phyloP scores from a whole-genome alignment of 1,140 invertebrate species.

The Leptinotarsa undecemlineata region DNA sequence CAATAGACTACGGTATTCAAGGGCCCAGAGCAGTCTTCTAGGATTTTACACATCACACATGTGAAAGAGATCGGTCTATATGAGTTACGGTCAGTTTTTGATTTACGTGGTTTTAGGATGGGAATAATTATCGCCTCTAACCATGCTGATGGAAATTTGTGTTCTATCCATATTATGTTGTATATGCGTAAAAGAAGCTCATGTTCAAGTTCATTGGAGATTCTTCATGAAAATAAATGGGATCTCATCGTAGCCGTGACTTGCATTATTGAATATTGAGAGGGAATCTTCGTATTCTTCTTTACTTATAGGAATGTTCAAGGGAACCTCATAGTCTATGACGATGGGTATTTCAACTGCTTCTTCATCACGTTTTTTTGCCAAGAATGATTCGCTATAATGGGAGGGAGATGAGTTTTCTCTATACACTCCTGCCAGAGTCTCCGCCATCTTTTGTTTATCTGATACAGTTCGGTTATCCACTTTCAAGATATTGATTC shows the following conservation, averaged over 20 bases:
- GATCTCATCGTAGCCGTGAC: too few species aligned
- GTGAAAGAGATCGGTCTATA: neutral
- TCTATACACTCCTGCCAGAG: too few species aligned
- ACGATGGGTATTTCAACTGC: neutral
- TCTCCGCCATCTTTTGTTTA: too few species aligned
- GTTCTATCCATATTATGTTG: neutral
- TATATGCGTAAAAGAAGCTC: neutral
- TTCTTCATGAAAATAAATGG: too few species aligned
- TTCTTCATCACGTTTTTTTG: neutral
- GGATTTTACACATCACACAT: neutral
- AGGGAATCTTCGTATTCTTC: too few species aligned
- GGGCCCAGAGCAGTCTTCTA: neutral
- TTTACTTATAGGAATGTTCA: too few species aligned
- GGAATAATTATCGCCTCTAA: neutral
- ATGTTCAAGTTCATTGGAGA: too few species aligned
- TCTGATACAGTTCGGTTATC: neutral
- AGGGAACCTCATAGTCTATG: too few species aligned
- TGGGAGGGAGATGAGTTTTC: too few species aligned
- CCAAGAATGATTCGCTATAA: neutral
- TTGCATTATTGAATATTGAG: too few species aligned
- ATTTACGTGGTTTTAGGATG: neutral
- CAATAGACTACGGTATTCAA: neutral
- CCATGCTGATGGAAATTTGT: neutral
- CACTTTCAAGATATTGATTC: neutral
- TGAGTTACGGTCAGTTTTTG: neutral